phyloP scores from a whole-genome alignment of 2,888 invertebrate genomes.

The Pristionchus fissidentatus region DNA sequence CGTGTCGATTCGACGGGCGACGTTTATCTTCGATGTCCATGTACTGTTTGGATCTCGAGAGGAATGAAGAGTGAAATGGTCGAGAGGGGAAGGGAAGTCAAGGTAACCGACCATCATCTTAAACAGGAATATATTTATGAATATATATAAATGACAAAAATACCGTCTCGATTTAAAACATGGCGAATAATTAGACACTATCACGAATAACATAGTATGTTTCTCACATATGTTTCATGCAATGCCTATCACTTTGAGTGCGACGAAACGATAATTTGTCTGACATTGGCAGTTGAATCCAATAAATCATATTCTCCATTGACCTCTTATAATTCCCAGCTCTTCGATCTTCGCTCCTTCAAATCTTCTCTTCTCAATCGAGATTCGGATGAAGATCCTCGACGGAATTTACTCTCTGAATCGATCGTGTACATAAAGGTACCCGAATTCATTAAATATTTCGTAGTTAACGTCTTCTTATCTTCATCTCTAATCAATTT shows the following conservation, averaged over 20 bases:
- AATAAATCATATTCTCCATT: no score
- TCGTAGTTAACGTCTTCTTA: background rate
- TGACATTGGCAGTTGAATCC: no score
- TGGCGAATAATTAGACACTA: no score
- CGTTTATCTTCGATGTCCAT: conserved; percentile 9
- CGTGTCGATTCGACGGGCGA: conserved; percentile 22
- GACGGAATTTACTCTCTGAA: background rate
- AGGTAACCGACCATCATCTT: background rate
- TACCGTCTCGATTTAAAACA: no score
- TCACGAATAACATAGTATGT: no score
- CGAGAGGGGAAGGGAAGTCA: conserved; percentile 16
- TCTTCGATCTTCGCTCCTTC: conserved; percentile 44
- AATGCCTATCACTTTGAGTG: no score
- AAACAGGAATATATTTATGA: no score
- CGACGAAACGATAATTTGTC: no score
- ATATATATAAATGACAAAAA: no score
- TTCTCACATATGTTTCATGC: no score
- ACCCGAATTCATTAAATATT: no score
- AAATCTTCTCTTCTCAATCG: conserved; percentile 24
- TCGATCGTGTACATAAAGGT: conserved; percentile 44
- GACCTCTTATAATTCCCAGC: background rate
- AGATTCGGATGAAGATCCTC: background rate
- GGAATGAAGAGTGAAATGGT: conserved; percentile 40
- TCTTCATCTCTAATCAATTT: background rate
- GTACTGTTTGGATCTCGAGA: conserved; percentile 24